Percentiles rank a stretch among this genome's conserved stretches.
phyloP scores from a whole-genome alignment of 1,140 invertebrate species.

The Camponotus vicinus region DNA sequence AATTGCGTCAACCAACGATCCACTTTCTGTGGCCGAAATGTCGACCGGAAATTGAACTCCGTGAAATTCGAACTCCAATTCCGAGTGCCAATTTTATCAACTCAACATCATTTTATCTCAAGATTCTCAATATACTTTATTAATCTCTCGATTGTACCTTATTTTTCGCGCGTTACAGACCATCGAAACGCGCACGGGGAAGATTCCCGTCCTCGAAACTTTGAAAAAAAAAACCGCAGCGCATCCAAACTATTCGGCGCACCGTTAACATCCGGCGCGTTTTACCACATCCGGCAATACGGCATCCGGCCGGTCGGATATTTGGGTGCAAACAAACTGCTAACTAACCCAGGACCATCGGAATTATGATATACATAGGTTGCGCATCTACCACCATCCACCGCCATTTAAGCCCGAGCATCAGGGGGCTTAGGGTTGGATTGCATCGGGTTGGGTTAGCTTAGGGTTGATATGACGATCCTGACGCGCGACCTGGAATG shows the following conservation, averaged over 20 bases:
- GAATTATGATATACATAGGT: constrained; percentile 60
- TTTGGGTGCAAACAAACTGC: constrained; percentile 57
- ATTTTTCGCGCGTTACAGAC: not conserved
- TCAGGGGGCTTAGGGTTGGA: not conserved
- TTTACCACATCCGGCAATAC: constrained; percentile 45
- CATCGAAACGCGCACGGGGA: not conserved
- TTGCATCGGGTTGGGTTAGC: not conserved
- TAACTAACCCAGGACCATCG: constrained; percentile 54
- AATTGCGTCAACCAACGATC: not conserved
- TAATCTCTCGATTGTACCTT: not conserved
- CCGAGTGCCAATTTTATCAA: not conserved
- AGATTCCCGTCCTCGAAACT: constrained; percentile 14
- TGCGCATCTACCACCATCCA: constrained; percentile 2
- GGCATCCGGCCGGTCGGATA: constrained; percentile 52
- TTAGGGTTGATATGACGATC: not conserved
- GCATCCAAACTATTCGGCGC: constrained; percentile 43
- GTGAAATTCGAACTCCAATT: not conserved
- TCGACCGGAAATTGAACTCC: not conserved
- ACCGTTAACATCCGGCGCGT: constrained; percentile 39
- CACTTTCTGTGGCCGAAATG: not conserved
- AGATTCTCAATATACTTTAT: not conserved
- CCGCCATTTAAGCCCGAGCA: constrained; percentile 28
- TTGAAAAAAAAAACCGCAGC: constrained; percentile 41
- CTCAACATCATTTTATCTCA: not conserved
- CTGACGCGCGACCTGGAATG: not conserved